phyloP scores from a whole-genome alignment of 1,140 invertebrate genomes.

The Eueides isabella region DNA sequence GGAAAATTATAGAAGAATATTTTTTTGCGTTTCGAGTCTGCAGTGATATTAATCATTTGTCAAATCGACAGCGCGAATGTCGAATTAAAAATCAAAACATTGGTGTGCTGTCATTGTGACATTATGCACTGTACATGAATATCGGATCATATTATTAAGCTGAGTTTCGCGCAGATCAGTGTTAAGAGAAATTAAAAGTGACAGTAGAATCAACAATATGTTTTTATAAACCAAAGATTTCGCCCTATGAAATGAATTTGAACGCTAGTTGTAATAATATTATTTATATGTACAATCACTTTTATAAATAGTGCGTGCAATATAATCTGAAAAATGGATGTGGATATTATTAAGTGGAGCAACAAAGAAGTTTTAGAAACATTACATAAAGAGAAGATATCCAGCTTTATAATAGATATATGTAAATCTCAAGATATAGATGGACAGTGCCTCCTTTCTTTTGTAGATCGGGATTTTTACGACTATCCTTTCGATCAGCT shows the following conservation, averaged over 20 bases:
- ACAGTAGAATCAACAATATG: conserved; percentile 31
- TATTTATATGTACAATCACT: conserved; percentile 22
- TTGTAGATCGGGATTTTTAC: conserved; percentile 78
- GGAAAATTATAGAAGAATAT: too few relatives aligned
- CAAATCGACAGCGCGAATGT: conserved; percentile 15
- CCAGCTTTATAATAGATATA: conserved; percentile 67
- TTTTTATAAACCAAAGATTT: conserved; percentile 11
- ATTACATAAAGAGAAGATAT: conserved; percentile 79
- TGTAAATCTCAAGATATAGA: conserved; percentile 74
- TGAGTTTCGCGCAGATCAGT: conserved; percentile 33
- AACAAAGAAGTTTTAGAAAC: conserved; percentile 79
- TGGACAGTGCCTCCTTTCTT: conserved; percentile 74
- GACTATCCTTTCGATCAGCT: conserved; percentile 75
- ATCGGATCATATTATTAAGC: conserved; percentile 7
- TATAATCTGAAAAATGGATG: conserved; percentile 63
- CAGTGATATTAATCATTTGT: not conserved
- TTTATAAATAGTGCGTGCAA: conserved; percentile 30
- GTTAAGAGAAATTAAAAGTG: conserved; percentile 25
- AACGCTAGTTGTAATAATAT: not conserved
- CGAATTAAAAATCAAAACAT: conserved; percentile 22
- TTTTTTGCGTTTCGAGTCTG: too few relatives aligned
- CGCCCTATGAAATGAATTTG: not conserved
- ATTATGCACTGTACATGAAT: conserved; percentile 12
- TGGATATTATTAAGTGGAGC: conserved; percentile 75
- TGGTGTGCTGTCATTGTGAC: not conserved